A percentile compares a stretch with the other conserved stretches of the same genome.
Conservation (phyloP, 2,113 vertebrate species). For the Callionymus lyra region DNA sequence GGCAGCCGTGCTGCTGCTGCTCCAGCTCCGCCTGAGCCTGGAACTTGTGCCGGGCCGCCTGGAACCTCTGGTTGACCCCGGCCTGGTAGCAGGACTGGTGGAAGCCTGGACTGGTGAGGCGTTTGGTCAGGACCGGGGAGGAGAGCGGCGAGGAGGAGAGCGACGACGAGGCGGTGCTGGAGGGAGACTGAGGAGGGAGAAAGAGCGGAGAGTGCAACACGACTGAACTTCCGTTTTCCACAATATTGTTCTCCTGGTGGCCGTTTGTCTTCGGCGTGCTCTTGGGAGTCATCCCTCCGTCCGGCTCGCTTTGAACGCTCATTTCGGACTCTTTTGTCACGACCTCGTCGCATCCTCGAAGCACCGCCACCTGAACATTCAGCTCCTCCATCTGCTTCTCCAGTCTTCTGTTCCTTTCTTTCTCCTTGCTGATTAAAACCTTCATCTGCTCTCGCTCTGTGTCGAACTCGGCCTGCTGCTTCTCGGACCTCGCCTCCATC, state of each 20-base stretch:
- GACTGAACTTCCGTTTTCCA: conserved; percentile 67
- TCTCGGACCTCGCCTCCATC: conserved; percentile 79
- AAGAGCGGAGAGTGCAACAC: conserved; percentile 51
- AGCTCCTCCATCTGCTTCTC: conserved; percentile 77
- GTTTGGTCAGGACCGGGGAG: conserved; percentile 81
- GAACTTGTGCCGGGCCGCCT: conserved; percentile 91
- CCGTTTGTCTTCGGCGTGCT: conserved; percentile 76
- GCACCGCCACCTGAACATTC: conserved; percentile 60
- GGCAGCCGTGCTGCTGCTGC: conserved; percentile 58
- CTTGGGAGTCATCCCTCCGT: conserved; percentile 48
- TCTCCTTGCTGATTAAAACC: conserved; percentile 77
- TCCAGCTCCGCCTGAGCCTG: conserved; percentile 87
- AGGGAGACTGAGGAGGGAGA: conserved; percentile 66
- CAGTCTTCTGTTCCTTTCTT: conserved; percentile 75
- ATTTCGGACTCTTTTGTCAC: conserved; percentile 28
- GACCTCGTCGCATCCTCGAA: conserved; percentile 22
- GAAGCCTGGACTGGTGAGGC: conserved; percentile 71
- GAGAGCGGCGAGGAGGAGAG: conserved; percentile 91
- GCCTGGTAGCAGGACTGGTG: conserved; percentile 91
- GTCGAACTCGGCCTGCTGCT: conserved; percentile 82
- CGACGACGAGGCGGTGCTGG: conserved; percentile 84
- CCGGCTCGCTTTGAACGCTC: conserved; percentile 77
- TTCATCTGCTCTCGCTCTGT: conserved; percentile 80
- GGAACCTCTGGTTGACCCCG: conserved; percentile 92
- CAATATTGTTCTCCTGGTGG: conserved; percentile 46